A percentile compares a stretch with the other conserved stretches of the same genome.
These are phyloP conservation scores for Esox masquinongy DNA, from an alignment of 2,797 vertebrate genomes.

Conservation along the genomic window DNA sequence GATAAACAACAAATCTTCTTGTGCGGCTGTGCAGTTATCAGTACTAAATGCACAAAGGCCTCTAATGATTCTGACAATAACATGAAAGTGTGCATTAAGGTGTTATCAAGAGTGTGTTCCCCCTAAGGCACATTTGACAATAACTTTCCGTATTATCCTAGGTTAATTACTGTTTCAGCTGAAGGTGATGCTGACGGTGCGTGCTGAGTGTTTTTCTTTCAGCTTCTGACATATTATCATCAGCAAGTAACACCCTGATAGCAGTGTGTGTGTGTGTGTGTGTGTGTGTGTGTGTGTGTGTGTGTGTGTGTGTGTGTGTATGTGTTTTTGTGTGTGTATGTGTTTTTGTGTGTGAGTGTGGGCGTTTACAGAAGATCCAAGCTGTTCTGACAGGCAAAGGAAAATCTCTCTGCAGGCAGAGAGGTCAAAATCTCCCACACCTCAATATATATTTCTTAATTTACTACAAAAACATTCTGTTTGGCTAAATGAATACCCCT, in stretches of 20 bases:
- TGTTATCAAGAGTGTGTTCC: not conserved
- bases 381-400: not conserved
- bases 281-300: constrained; percentile 1
- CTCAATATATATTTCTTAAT: not conserved
- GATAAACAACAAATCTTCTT: no score
- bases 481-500: not conserved
- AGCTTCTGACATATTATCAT: not conserved
- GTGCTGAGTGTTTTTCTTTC: not conserved
- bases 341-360: not conserved
- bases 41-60: not conserved
- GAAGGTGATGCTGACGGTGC: not conserved
- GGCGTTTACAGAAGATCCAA: not conserved
- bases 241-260: not conserved
- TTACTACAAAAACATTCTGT: no score
- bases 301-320: not conserved
- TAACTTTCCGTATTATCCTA: not conserved
- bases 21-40: not conserved
- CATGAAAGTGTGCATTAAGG: not conserved
- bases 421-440: not conserved
- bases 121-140: not conserved
- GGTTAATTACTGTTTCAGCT: not conserved
- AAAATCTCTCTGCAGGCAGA: constrained; percentile 2
- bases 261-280: not conserved
- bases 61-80: not conserved
- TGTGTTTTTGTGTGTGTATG: not conserved